Base-by-base conservation (phyloP, 1,140 invertebrate genomes). In the Helicoverpa zea region DNA sequence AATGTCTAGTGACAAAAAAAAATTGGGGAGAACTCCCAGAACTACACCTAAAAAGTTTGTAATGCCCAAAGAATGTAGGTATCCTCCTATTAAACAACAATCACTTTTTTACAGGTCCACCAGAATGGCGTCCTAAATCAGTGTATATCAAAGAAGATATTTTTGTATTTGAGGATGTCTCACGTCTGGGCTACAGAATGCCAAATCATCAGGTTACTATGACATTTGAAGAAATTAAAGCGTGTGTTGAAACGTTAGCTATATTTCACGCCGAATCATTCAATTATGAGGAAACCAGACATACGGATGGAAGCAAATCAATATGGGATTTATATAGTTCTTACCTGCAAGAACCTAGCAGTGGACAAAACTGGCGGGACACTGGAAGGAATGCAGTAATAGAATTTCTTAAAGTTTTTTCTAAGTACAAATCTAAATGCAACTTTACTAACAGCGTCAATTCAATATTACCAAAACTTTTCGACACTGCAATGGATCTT, bases 261-360 rank as follows among this genome's bases (percentile, higher is more conserved):
- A 95, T 88, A 68, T 83, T 96, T 82, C 96, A 97, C 82, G 95
- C 96, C 0, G 93, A 95, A 11, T 96, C 95, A 2, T 89, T 95
- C 9, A 91, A 96, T n/a, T 94, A 91, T 52, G 96, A 97, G 82
- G 88, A 95, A 14, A 87, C 80, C n/a, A 88, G 91, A 61, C 91
- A 92, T 0, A 83, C 82, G 11, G 80, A 91, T 49, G 73, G 96
- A 0, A 91, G 90, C 9, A 91, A 95, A 64, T 70, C 94, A 0
- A 87, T 95, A 2, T 89, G 92, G 58, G 92, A 96, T 68, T 89
- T 95, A 10, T 96, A 96, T 74, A 93, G 91, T 35, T 85, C 96
- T n/a, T 96, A 95, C 89, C 90, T 91, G 29, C 82, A 88, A 2
- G 91, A 95, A 30, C 88, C 91, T 9, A 79, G 85, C 13, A 76